Percentiles rank a stretch among this genome's conserved stretches.
Conservation (phyloP, 2,888 invertebrate genomes). For the Nomada hirtipes region DNA sequence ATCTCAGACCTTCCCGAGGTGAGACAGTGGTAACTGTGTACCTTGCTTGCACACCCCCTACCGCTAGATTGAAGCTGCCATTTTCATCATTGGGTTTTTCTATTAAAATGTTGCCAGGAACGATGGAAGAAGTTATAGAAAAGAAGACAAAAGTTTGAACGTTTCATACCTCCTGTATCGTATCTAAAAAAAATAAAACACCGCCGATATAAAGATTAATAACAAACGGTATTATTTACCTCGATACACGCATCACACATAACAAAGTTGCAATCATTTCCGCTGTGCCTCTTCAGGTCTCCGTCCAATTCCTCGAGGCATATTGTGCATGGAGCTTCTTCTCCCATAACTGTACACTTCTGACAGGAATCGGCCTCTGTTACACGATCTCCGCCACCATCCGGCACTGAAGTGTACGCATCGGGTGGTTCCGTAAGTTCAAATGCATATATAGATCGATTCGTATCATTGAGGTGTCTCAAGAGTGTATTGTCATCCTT, state of each 20-base stretch:
- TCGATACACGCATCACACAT: conserved; percentile 86
- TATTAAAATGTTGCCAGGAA: not conserved
- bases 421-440: conserved; percentile 82
- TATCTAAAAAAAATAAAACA: not conserved
- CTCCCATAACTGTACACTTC: conserved; percentile 73
- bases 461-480: conserved; percentile 85
- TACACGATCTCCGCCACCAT: conserved; percentile 74
- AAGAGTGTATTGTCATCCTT: conserved; percentile 86
- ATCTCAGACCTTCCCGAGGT: conserved; percentile 94
- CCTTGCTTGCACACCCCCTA: conserved; percentile 89
- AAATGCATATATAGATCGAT: conserved; percentile 85
- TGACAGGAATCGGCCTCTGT: conserved; percentile 73
- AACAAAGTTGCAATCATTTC: conserved; percentile 86
- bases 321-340: conserved; percentile 85
- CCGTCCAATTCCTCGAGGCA: conserved; percentile 87
- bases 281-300: conserved; percentile 86
- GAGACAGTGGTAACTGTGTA: conserved; percentile 85
- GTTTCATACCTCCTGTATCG: no score
- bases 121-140: no score
- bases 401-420: conserved; percentile 72
- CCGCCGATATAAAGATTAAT: not conserved
- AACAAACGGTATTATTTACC: conserved; percentile 79
- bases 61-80: conserved; percentile 91
- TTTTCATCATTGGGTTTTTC: conserved; percentile 66
- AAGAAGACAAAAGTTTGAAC: no score